A percentile compares a stretch with the other conserved stretches of the same genome.
Evolutionary conservation across 2,888 invertebrate species (phyloP).

Genomic region (Rutpela maculata): DNA sequence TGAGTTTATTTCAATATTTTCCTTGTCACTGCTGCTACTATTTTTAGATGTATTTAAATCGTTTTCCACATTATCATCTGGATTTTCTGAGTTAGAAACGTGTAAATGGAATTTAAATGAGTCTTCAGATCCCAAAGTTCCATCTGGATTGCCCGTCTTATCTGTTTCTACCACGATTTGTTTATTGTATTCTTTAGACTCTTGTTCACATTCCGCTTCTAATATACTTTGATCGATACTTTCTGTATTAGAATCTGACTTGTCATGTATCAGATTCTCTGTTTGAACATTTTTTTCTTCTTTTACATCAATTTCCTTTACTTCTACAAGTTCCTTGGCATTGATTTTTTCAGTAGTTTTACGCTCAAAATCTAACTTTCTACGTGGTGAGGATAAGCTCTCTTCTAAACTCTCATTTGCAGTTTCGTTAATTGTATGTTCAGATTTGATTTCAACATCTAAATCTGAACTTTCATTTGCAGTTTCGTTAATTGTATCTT

Average conservation of each 20-base stretch:
- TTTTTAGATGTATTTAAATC: conserved; percentile 49
- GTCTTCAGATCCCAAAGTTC: conserved; percentile 51
- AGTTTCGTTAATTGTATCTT: not conserved
- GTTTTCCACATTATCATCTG: conserved; percentile 23
- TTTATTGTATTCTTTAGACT: not conserved
- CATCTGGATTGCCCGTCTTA: not conserved
- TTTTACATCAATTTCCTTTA: not conserved
- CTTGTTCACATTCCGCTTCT: not conserved
- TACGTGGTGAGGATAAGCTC: not conserved
- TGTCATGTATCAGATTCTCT: not conserved
- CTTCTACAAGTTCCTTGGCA: not conserved
- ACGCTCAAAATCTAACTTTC: not conserved
- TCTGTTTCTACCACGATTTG: not conserved
- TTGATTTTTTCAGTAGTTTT: not conserved
- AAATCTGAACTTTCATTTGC: not conserved
- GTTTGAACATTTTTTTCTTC: not conserved
- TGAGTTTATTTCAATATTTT: conserved; percentile 45
- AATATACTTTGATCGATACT: not conserved
- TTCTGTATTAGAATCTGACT: not conserved
- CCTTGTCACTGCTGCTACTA: conserved; percentile 55
- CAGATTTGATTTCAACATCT: not conserved
- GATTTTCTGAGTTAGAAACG: conserved; percentile 31
- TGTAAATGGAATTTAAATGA: conserved; percentile 52
- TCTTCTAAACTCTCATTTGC: not conserved
- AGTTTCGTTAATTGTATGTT: not conserved